phyloP scores from a whole-genome alignment of 2,888 invertebrate species.

The Iphiclides podalirius region DNA sequence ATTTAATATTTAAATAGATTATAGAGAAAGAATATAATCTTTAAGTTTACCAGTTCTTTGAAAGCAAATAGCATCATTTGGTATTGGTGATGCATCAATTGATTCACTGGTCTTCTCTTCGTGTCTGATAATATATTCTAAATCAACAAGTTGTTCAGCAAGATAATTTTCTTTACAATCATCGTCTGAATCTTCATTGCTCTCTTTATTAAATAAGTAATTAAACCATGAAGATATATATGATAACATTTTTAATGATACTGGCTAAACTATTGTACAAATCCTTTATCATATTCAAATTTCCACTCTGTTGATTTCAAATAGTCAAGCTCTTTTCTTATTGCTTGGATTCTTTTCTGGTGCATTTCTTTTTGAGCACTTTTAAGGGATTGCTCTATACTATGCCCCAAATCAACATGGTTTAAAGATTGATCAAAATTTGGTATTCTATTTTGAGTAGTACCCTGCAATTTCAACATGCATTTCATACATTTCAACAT shows the following conservation, averaged over 20 bases:
- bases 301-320: slow-evolving; percentile 91
- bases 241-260: slow-evolving; percentile 61
- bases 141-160: slow-evolving; percentile 57
- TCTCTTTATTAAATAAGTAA: slow-evolving; percentile 47
- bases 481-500: no score
- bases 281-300: slow-evolving; percentile 86
- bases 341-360: slow-evolving; percentile 83
- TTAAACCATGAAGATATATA: slow-evolving; percentile 59
- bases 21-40: no score
- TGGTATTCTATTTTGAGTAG: slow-evolving; percentile 50
- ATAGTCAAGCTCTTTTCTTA: slow-evolving; percentile 88
- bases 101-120: slow-evolving; percentile 24
- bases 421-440: slow-evolving; percentile 71
- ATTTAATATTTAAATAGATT: no score
- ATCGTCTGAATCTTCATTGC: slow-evolving; percentile 39
- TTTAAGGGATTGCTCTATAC: slow-evolving; percentile 77
- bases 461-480: slow-evolving; percentile 46
- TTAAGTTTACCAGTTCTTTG: slow-evolving; percentile 54
- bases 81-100: slow-evolving; percentile 32
- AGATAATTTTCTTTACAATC: slow-evolving; percentile 55
- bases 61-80: slow-evolving; percentile 50
- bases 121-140: slow-evolving; percentile 46
- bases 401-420: slow-evolving; percentile 75
- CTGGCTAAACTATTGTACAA: slow-evolving; percentile 66
- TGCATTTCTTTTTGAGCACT: slow-evolving; percentile 83